Evolutionary conservation across 2,888 invertebrate genomes (phyloP), one percentile per base, ranked within the genome.

Genomic region (Saturnia japonica): DNA sequence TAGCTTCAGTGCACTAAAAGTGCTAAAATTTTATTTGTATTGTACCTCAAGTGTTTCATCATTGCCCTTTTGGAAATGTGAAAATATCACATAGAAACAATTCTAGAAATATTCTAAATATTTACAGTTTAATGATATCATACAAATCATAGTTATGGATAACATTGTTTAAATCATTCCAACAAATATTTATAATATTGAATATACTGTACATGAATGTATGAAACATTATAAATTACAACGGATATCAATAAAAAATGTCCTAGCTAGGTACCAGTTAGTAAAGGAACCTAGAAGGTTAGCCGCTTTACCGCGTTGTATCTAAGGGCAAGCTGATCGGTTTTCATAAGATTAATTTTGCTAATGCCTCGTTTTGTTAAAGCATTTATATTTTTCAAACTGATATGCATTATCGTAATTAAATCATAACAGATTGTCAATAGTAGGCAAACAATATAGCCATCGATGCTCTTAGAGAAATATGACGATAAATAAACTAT

Each of bases 191-290:
- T 51, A 51, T 54, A 54, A 54, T 19, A 6, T 14, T 4, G 4
- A 43, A 43, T 25, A 25, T 22, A 3, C 25, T 57, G 64, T 34
- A n/a, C 19, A 40, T 34, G 22, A 22, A 54, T 54, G 1, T 28
- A 14, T n/a, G 34, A 40, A 16, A 6, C n/a, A 64, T 64, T 64
- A 64, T 19, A 40, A 64, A 64, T 64, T 40, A 64, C 62, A 34
- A 34, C 16, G 64, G 19, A 1, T 64, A 64, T n/a, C 40, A 64
- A 34, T 40, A 64, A 54, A 34, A 64, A 64, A 40, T 40, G 64
- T 64, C 64, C 40, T 64, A 64, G 64, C 64, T 64, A n/a, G 40
- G 9, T 40, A 64, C 64, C 64, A 64, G 64, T 64, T 64, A 64
- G n/a, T 64, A 40, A 40, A 64, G 64, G n/a, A 40, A 64, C 64